Base-by-base conservation (phyloP, 2,888 invertebrate genomes). In the Busseola fusca region DNA sequence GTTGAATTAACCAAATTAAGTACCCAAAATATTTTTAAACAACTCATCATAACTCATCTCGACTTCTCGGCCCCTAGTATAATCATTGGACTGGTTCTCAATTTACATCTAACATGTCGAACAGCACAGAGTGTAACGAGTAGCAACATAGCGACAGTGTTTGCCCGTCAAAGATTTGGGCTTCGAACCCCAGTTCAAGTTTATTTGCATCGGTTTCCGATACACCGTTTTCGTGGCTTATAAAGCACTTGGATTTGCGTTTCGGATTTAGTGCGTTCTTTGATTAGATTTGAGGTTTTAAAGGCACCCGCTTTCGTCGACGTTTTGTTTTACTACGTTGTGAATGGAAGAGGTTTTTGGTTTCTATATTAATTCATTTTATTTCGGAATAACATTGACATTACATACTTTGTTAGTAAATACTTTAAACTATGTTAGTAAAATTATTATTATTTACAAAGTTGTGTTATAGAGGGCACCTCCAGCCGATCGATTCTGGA, bases 101-200 rank as follows among this genome's bases (percentile, higher is more conserved):
- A 84, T 87, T 85, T 85, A 87, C 85, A 82, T 86, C 78, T 84
- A 79, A 84, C 85, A 84, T 84, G 83, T 81, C 82, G 73, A 79
- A 67, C 80, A 80, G 67, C 69, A 80, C 67, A 78, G 72, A 80
- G 68, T 69, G 73, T 77, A 74, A 69, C 78, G 74, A 78, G 81
- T 84, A 85, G 64, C 73, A 74, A 76, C 78, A 79, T 70, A 81
- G 75, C 81, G 66, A 80, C 84, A 65, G 52, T 86, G 84, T 84
- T 84, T 86, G 82, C 76, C 71, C 62, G 71, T 84, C 74, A 78
- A 83, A 86, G 85, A 85, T 85, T 85, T 75, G 66, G 74, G 75
- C 74, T 76, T 84, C 78, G 72, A 82, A 72, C 77, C 72, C 60
- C 75, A 82, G 82, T 79, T 68, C 82, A 80, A 82, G 84, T 85